Base-by-base conservation (phyloP, 1,140 invertebrate species). In the Akabosia matsudoensis region DNA sequence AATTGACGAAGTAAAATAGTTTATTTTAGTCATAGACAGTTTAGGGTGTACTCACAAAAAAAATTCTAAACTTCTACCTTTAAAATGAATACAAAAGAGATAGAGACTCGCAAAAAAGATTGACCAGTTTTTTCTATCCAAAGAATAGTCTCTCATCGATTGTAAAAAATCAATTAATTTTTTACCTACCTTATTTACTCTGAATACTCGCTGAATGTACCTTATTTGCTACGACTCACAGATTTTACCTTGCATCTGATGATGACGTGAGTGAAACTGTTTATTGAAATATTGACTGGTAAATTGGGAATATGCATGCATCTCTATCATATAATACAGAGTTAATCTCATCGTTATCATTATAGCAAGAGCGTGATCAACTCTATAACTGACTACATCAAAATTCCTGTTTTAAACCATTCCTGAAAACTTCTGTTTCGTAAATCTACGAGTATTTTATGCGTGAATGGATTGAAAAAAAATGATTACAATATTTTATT, bases 81-180 rank as follows among this genome's bases (percentile, higher is more conserved):
- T n/a, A 16, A 13, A 10, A 16, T 28, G 37, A 45, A 45, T 45
- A 45, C 37, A 10, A 45, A n/a, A n/a, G n/a, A n/a, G n/a, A n/a
- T n/a, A n/a, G n/a, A n/a, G 13, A 52, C n/a, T 52, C n/a, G 13
- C 45, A n/a, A 61, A 22, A 16, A 31, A 67, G 61, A 67, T 67
- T 67, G 61, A 67, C 61, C 31, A 30, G 61, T 67, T 67, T 67
- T 30, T 67, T 67, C 31, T 10, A 30, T 61, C 54, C 24, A 16
- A 13, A n/a, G 7, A 16, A 13, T 61, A 61, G 54, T 61, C 54
- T 7, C 24, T 67, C 2, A 4, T 67, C 31, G 61, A 67, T 67
- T 67, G 61, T 67, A 67, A 67, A 67, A 67, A 67, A 67, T 67
- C 61, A 67, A 67, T 67, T 67, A 67, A 67, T 67, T 67, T 67